These are phyloP conservation scores for Drosophila sordidula DNA, from an alignment of 2,888 invertebrate genomes.

Conservation along the genomic window DNA sequence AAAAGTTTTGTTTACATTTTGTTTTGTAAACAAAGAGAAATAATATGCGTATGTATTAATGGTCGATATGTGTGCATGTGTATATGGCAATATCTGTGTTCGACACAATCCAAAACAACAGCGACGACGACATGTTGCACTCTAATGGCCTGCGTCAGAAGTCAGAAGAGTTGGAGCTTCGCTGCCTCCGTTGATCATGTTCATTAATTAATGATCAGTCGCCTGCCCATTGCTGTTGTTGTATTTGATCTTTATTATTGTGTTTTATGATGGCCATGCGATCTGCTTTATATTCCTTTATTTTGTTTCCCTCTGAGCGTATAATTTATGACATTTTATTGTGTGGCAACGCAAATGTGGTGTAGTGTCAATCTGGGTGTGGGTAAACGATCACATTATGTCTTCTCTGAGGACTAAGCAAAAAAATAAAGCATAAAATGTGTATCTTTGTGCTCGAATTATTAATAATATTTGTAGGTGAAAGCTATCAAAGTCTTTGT, in stretches of 20 bases:
- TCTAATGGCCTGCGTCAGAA: constrained; percentile 71
- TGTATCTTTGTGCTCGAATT: neutral
- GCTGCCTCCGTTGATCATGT: constrained; percentile 71
- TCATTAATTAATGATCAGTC: constrained; percentile 80
- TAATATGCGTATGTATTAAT: constrained; percentile 20
- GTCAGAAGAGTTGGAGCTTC: constrained; percentile 40
- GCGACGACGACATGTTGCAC: constrained; percentile 79
- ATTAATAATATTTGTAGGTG: neutral
- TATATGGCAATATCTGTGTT: constrained; percentile 65
- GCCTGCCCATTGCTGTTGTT: constrained; percentile 46
- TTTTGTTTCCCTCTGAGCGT: constrained; percentile 48
- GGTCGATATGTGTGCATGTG: constrained; percentile 4
- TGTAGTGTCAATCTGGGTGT: constrained; percentile 10
- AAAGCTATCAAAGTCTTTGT: too few species aligned
- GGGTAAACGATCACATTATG: constrained; percentile 32
- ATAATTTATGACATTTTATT: constrained; percentile 79
- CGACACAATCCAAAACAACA: constrained; percentile 60
- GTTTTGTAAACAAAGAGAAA: constrained; percentile 78
- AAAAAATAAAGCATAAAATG: constrained; percentile 2
- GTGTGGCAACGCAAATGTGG: constrained; percentile 71
- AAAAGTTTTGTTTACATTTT: constrained; percentile 79
- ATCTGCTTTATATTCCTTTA: constrained; percentile 60
- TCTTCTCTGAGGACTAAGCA: neutral
- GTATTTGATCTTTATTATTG: constrained; percentile 70
- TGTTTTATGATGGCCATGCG: constrained; percentile 72